Evolutionary conservation across 2,113 vertebrate genomes (phyloP), one percentile per base, ranked within the genome.

Genomic region (Ranitomeya variabilis): DNA sequence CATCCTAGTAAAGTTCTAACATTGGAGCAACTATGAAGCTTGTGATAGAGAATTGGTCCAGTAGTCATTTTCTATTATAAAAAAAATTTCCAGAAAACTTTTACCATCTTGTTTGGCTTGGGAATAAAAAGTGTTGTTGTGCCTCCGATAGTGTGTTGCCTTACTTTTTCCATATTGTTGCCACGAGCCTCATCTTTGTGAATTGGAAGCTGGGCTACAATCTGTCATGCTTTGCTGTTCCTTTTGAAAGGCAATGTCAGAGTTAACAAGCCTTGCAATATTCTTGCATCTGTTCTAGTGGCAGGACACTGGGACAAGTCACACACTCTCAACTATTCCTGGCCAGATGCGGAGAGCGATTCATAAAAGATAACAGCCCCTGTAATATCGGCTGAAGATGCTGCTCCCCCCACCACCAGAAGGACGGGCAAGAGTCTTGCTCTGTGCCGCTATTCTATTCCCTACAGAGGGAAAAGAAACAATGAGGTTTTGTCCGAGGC

Each of bases 361-460:
- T 78, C 87, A 89, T 77, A 66, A 89, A 80, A 84, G 54, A 83
- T 89, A 84, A 84, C 66, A 78, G 80, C 45, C 80, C 87, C 80
- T 77, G 81, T 89, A 83, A 89, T 89, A 89, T 84, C 87, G 78
- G 26, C 15, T 84, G 37, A 74, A 78, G 71, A 84, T 78, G 45
- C 87, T 88, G 69, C 80, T 31, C 84, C 85, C 85, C 83, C 52
- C 2, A 26, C 57, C 31, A 3, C 19, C 13, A 45, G 59, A 37
- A 54, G 80, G 87, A 80, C 55, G 80, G 26, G 6, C 13, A 23
- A 37, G 73, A 21, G 73, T 84, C 77, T 74, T 51, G 67, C 81
- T 89, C 81, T 84, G 80, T 78, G 73, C 71, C 21, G 71, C 81
- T 89, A 89, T 89, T 89, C 80, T 89, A 82, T 89, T 89, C 87